Conservation (phyloP, 2,797 vertebrate species). For the Epinephelus malabaricus region DNA sequence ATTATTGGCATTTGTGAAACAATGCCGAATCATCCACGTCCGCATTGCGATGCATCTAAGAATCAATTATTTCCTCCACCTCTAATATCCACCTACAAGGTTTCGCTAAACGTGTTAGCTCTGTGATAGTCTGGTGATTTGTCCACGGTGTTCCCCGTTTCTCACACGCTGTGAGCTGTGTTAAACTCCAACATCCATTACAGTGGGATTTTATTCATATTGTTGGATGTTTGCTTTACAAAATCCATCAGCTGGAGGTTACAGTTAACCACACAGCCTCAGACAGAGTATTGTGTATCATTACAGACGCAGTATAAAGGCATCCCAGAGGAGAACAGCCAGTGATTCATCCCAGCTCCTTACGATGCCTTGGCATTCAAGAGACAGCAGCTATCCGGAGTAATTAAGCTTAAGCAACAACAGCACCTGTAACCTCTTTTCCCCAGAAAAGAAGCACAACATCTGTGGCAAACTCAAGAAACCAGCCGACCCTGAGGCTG, state of each 20-base stretch:
- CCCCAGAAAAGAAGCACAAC: conserved; percentile 35
- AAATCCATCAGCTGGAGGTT: conserved; percentile 7
- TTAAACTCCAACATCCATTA: background rate
- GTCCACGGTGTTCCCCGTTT: too few species aligned
- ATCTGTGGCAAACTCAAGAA: conserved; percentile 46
- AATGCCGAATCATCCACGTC: too few species aligned
- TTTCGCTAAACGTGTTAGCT: background rate
- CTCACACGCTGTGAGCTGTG: background rate
- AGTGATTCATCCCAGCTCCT: conserved; percentile 42
- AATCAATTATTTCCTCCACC: too few species aligned
- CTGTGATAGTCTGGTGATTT: background rate
- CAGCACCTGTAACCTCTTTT: conserved; percentile 63
- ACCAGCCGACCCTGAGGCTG: conserved; percentile 20
- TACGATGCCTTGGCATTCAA: conserved; percentile 28
- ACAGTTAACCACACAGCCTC: background rate
- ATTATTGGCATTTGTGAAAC: too few species aligned
- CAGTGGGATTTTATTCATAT: background rate
- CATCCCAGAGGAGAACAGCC: conserved; percentile 15
- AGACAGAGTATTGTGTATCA: background rate
- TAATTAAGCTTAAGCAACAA: conserved; percentile 63
- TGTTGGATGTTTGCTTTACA: background rate
- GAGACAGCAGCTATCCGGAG: conserved; percentile 47
- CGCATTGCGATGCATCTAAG: too few species aligned
- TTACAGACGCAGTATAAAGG: conserved; percentile 29
- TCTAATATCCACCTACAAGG: too few species aligned